phyloP scores from a whole-genome alignment of 2,888 invertebrate species.

The Nomada hirtipes region DNA sequence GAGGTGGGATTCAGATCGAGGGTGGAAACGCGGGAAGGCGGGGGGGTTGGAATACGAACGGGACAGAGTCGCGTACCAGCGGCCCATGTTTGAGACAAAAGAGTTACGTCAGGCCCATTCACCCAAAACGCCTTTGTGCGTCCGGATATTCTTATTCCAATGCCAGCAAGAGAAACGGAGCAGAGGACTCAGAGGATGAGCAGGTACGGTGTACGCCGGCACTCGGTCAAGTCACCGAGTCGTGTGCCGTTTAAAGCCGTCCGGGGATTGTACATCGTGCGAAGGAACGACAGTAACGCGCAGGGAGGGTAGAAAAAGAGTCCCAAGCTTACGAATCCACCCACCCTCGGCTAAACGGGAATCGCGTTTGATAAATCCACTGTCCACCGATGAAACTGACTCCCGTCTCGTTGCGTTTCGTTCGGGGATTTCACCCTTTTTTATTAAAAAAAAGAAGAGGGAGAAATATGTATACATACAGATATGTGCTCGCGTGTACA shows the following conservation, averaged over 20 bases:
- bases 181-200: slow-evolving; percentile 21
- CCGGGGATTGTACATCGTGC: background rate
- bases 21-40: slow-evolving; percentile 18
- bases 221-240: slow-evolving; percentile 66
- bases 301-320: background rate
- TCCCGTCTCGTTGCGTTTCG: background rate
- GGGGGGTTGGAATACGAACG: slow-evolving; percentile 47
- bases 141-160: slow-evolving; percentile 69
- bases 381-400: slow-evolving; percentile 8
- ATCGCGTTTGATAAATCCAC: slow-evolving; percentile 19
- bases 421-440: slow-evolving; percentile 3
- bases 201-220: slow-evolving; percentile 44
- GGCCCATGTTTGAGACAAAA: slow-evolving; percentile 71
- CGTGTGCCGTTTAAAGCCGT: slow-evolving; percentile 60
- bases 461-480: too few species aligned
- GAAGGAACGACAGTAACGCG: too few species aligned
- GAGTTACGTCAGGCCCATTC: slow-evolving; percentile 75
- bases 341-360: background rate
- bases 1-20: slow-evolving; percentile 20
- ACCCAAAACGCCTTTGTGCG: slow-evolving; percentile 69
- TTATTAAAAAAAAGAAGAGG: background rate
- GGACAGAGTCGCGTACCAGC: slow-evolving; percentile 56
- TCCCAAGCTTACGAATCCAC: background rate
- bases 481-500: too few species aligned
- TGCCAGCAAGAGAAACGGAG: slow-evolving; percentile 50